Evolutionary conservation across 2,888 invertebrate species (phyloP).

Genomic region (Coelinius sp.): DNA sequence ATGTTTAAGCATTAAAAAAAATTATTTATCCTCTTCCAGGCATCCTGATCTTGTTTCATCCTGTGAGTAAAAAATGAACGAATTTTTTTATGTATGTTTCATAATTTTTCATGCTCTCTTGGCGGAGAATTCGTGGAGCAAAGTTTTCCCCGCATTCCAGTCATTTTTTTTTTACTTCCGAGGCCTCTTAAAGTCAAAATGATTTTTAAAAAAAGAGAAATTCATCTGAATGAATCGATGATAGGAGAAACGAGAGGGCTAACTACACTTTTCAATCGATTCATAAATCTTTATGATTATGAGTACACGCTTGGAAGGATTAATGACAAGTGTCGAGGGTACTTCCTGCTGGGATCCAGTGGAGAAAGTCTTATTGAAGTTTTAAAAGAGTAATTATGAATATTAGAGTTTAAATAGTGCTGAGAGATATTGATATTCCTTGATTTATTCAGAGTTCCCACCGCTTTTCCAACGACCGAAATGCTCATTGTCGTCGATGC

Average conservation of each 20-base stretch:
- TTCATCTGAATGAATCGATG: neutral
- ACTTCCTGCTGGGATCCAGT: conserved; percentile 54
- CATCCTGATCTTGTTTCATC: too few species aligned
- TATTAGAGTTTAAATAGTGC: neutral
- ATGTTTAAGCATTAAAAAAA: too few species aligned
- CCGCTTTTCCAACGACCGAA: conserved; percentile 53
- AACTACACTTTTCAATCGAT: conserved; percentile 51
- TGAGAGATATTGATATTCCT: too few species aligned
- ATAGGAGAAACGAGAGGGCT: conserved; percentile 48
- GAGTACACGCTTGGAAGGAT: conserved; percentile 51
- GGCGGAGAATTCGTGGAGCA: too few species aligned
- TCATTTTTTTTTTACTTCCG: too few species aligned
- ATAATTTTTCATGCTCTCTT: too few species aligned
- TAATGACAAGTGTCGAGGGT: conserved; percentile 52
- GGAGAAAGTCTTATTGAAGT: conserved; percentile 39
- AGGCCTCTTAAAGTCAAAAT: too few species aligned
- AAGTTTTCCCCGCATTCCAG: too few species aligned
- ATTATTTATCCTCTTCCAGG: too few species aligned
- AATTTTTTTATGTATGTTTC: too few species aligned
- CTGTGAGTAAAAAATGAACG: too few species aligned
- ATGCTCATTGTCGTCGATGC: conserved; percentile 54
- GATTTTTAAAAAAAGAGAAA: neutral
- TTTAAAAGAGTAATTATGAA: neutral
- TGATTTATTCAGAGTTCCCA: conserved; percentile 51
- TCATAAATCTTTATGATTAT: conserved; percentile 54